Conservation (phyloP, 2,113 vertebrate species). For the Protobothrops mucrosquamatus region DNA sequence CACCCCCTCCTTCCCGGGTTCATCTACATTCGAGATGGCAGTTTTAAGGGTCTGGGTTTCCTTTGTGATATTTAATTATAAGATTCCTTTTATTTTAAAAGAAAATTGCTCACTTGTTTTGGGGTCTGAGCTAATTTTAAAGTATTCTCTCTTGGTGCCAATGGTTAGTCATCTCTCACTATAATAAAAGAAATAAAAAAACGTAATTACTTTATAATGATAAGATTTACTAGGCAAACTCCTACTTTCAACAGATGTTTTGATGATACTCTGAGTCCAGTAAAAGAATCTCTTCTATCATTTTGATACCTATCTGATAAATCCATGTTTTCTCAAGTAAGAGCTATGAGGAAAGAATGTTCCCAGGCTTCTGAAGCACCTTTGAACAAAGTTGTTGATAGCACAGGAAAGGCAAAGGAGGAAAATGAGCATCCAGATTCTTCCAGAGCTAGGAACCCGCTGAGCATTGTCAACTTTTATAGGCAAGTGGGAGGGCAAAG, state of each 20-base stretch:
- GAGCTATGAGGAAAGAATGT: slow-evolving; percentile 17
- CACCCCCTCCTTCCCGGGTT: no score
- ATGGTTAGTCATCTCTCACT: no score
- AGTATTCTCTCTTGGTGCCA: no score
- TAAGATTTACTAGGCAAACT: background rate
- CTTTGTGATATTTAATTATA: no score
- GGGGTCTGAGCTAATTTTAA: no score
- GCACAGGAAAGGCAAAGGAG: slow-evolving; percentile 48
- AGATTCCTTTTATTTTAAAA: no score
- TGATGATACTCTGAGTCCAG: background rate
- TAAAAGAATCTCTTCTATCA: background rate
- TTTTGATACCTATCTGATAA: background rate
- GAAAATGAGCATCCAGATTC: slow-evolving; percentile 39
- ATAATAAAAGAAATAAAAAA: background rate
- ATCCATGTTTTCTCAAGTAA: background rate
- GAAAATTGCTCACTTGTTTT: no score
- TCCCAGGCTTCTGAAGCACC: slow-evolving; percentile 39
- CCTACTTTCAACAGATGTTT: background rate
- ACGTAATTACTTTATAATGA: background rate
- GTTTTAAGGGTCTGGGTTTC: no score
- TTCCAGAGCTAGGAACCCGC: slow-evolving; percentile 38
- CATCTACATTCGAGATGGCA: no score
- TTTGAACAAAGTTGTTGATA: slow-evolving; percentile 51
- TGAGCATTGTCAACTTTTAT: slow-evolving; percentile 63
- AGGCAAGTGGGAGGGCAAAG: slow-evolving; percentile 64